Percentiles rank a stretch among this genome's conserved stretches.
Conservation (phyloP, 2,113 vertebrate species). For the Megaceryle maxima region DNA sequence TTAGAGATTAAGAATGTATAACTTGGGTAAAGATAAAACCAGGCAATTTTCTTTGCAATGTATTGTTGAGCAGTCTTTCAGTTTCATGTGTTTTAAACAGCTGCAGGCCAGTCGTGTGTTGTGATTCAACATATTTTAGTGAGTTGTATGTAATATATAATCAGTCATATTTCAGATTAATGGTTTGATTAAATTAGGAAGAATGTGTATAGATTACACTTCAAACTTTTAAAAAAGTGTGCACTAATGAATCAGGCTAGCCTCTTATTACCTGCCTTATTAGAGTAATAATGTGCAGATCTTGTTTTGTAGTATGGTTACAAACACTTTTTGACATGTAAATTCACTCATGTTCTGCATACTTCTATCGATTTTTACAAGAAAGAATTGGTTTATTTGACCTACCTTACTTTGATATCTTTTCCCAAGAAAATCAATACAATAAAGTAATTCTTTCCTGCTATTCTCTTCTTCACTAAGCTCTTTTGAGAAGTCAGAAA, state of each 20-base stretch:
- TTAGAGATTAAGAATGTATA: not conserved
- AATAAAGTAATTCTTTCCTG: slow-evolving; percentile 91
- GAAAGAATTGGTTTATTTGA: slow-evolving; percentile 87
- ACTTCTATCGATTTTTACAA: slow-evolving; percentile 76
- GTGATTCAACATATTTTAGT: slow-evolving; percentile 20
- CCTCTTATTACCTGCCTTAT: slow-evolving; percentile 64
- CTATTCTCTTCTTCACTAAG: slow-evolving; percentile 84
- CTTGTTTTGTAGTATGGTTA: slow-evolving; percentile 75
- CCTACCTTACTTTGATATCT: slow-evolving; percentile 83
- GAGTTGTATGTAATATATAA: not conserved
- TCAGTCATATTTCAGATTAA: slow-evolving; percentile 52
- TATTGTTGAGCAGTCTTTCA: not conserved
- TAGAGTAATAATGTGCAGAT: slow-evolving; percentile 68
- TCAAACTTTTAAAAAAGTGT: slow-evolving; percentile 29
- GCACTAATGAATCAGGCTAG: slow-evolving; percentile 33
- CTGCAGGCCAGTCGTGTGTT: not conserved
- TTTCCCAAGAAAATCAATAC: slow-evolving; percentile 86
- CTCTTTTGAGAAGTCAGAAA: slow-evolving; percentile 84
- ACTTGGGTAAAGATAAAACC: not conserved
- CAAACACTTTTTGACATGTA: slow-evolving; percentile 87
- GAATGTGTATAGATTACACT: not conserved
- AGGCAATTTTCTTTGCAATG: not conserved
- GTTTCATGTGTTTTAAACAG: slow-evolving; percentile 15
- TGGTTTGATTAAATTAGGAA: slow-evolving; percentile 43
- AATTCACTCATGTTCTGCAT: slow-evolving; percentile 73